A percentile compares a stretch with the other conserved stretches of the same genome.
Evolutionary conservation across 2,113 vertebrate genomes (phyloP).

Genomic region (Opisthocomus hoazin): DNA sequence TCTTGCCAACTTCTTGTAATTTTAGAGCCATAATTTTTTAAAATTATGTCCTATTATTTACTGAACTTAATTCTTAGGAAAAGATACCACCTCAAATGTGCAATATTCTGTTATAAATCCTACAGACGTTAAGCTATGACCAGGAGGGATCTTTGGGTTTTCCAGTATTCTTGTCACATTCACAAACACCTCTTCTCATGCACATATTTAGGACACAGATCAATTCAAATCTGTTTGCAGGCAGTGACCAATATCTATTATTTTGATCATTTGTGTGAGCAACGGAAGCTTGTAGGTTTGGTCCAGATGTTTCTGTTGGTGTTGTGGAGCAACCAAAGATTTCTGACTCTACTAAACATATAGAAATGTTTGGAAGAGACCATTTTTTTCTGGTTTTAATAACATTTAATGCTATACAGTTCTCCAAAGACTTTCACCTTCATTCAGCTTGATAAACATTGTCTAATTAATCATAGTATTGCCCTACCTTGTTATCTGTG

Average conservation of each 20-base stretch:
- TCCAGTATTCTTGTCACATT: neutral
- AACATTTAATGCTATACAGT: neutral
- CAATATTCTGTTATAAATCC: neutral
- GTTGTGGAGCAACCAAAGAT: neutral
- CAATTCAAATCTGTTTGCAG: neutral
- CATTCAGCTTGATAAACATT: neutral
- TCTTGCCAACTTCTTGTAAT: neutral
- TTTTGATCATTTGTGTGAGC: neutral
- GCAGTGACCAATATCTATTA: neutral
- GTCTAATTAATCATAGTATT: neutral
- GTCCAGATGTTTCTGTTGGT: neutral
- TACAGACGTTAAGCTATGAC: neutral
- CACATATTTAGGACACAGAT: neutral
- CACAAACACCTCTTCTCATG: neutral
- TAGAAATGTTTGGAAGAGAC: neutral
- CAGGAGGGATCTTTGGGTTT: neutral
- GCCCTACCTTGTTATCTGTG: neutral
- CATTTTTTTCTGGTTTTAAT: neutral
- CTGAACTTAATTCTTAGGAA: neutral
- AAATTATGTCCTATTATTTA: neutral
- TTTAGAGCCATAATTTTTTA: neutral
- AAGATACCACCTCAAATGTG: neutral
- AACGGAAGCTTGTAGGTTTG: neutral
- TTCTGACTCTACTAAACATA: neutral
- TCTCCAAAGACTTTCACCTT: slow-evolving; percentile 2